These are phyloP conservation scores for Eustalomyia histrio DNA, from an alignment of 2,888 invertebrate species.

Conservation along the genomic window DNA sequence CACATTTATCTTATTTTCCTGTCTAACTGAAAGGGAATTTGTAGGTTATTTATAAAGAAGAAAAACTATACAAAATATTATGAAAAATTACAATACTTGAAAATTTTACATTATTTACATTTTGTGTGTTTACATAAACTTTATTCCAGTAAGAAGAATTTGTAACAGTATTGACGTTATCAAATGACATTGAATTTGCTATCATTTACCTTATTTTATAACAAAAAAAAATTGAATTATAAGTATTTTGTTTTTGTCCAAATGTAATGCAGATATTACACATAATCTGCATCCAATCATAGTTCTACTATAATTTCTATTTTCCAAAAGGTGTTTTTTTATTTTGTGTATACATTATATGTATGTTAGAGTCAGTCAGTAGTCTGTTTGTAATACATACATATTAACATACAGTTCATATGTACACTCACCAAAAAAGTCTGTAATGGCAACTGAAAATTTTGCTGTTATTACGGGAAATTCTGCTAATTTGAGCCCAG, in stretches of 20 bases:
- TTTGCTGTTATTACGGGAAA: too few species aligned
- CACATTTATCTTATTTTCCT: neutral
- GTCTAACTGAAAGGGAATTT: constrained; percentile 60
- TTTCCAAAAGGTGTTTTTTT: neutral
- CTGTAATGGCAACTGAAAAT: too few species aligned
- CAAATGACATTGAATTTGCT: constrained; percentile 50
- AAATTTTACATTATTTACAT: constrained; percentile 9
- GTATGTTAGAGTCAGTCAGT: constrained; percentile 51
- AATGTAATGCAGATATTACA: constrained; percentile 10
- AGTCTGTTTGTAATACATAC: constrained; percentile 45
- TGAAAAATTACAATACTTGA: neutral
- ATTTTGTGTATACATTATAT: neutral
- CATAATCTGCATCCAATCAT: constrained; percentile 43
- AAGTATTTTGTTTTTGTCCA: constrained; percentile 16
- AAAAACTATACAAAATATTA: neutral
- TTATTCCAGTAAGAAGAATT: constrained; percentile 27
- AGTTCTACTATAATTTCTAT: neutral
- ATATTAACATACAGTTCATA: too few species aligned
- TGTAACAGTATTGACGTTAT: neutral
- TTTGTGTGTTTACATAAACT: neutral
- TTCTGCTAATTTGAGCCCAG: too few species aligned
- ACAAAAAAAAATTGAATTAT: constrained; percentile 61
- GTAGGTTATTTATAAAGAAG: constrained; percentile 41
- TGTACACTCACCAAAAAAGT: too few species aligned
- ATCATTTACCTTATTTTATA: constrained; percentile 60